Evolutionary conservation across 2,888 invertebrate genomes (phyloP).

Genomic region (Monoplex corrugatus): DNA sequence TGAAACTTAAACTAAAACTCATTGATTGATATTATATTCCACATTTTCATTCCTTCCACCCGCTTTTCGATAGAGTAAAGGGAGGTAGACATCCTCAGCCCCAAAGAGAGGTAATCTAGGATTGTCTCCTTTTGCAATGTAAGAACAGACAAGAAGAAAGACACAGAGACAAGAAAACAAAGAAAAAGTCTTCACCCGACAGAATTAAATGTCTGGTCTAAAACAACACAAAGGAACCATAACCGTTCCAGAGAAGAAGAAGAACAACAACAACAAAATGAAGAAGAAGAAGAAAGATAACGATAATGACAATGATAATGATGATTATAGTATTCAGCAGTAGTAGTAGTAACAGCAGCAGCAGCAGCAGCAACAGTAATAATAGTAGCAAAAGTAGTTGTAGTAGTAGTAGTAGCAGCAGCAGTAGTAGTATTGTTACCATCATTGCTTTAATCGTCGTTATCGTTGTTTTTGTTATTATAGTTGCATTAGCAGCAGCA

Average conservation of each 20-base stretch:
- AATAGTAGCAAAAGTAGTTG: background rate
- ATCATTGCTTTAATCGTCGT: no score
- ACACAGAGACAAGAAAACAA: background rate
- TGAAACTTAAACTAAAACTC: no score
- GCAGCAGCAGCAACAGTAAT: background rate
- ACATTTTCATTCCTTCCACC: no score
- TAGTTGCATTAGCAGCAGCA: no score
- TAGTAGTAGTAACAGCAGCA: background rate
- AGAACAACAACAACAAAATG: background rate
- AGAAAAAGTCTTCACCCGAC: background rate
- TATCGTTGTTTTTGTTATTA: no score
- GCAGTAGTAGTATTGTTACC: no score
- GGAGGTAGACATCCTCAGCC: no score
- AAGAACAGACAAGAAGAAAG: background rate
- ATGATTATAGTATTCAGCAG: background rate
- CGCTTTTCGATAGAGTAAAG: no score
- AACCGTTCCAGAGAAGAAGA: background rate
- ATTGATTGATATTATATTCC: no score
- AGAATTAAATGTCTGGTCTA: background rate
- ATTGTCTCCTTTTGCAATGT: no score
- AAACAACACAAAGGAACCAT: background rate
- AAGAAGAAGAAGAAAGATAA: slow-evolving; percentile 9
- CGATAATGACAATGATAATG: background rate
- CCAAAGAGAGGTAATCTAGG: no score
- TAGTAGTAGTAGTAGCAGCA: background rate